Evolutionary conservation across 2,113 vertebrate species (phyloP), one percentile per base, ranked within the genome.

Genomic region (Chascanopsetta lugubris): DNA sequence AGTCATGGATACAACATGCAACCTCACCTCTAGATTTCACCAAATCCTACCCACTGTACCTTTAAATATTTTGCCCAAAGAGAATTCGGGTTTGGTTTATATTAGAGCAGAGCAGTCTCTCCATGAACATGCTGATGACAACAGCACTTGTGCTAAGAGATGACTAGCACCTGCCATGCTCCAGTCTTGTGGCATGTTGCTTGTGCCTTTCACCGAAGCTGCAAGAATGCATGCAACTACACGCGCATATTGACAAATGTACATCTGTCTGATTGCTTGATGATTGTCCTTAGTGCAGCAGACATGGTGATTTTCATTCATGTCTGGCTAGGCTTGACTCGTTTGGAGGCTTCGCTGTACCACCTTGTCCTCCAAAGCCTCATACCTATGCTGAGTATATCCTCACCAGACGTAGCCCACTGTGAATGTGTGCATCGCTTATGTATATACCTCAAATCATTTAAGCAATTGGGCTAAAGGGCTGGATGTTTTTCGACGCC

Each of bases 251-350:
- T 25, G 46, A 27, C 49, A 60, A 27, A 38, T 42, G 46, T 46
- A 15, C 53, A 21, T 70, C 45, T 58, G 34, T 62, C 25, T 51
- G 38, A 69, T 47, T 46, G 60, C 38, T 79, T 77, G 60, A 79
- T 43, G 57, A 56, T 34, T 59, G 43, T 70, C 42, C 49, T 70
- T 50, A n/a, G 34, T 30, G 25, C 48, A 22, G 53, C 27, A 54
- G 21, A 43, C 46, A 20, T 38, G 56, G 62, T 62, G 67, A 60
- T 61, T 53, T 73, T 77, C 60, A 24, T 57, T 57, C 20, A 61
- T 17, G 17, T 73, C 49, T 5, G 8, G 43, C n/a, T n/a, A n/a
- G n/a, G n/a, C n/a, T n/a, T n/a, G n/a, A n/a, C n/a, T n/a, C n/a
- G 21, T 59, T 61, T 21, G 26, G n/a, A n/a, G n/a, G n/a, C n/a